Percentiles rank a stretch among this genome's conserved stretches.
phyloP scores from a whole-genome alignment of 2,113 vertebrate genomes.

The Platichthys flesus region DNA sequence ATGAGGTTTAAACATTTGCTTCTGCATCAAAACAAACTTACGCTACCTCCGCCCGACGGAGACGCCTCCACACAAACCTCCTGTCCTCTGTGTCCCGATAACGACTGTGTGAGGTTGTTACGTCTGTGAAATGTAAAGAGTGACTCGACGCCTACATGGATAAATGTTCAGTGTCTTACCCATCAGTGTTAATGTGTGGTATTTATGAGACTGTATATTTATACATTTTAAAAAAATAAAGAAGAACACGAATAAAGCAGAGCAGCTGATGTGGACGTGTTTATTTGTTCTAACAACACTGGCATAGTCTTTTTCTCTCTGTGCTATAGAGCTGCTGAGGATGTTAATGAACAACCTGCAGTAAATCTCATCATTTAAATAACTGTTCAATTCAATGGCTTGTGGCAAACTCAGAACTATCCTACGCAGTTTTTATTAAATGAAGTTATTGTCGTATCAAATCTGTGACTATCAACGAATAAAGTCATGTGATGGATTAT shows the following conservation, averaged over 20 bases:
- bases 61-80: too few species aligned
- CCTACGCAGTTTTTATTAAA: slow-evolving; percentile 28
- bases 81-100: too few species aligned
- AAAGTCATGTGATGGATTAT: slow-evolving; percentile 34
- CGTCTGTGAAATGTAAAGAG: too few species aligned
- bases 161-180: not conserved
- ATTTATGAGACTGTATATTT: not conserved
- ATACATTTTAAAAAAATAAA: not conserved
- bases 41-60: slow-evolving; percentile 33
- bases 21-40: not conserved
- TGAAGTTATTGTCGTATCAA: not conserved
- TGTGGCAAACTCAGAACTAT: slow-evolving; percentile 1
- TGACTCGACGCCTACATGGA: too few species aligned
- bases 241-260: not conserved
- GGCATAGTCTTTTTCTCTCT: not conserved
- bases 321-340: not conserved
- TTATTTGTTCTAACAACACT: not conserved
- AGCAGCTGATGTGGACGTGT: not conserved
- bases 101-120: not conserved
- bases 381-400: not conserved
- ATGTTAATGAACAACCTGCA: not conserved
- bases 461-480: slow-evolving; percentile 36
- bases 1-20: not conserved
- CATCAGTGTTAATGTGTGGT: slow-evolving; percentile 7
- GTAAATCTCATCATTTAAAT: too few species aligned